Percentiles rank a stretch among this genome's conserved stretches.
These are phyloP conservation scores for Myiozetetes cayanensis DNA, from an alignment of 2,113 vertebrate species.

Conservation along the genomic window DNA sequence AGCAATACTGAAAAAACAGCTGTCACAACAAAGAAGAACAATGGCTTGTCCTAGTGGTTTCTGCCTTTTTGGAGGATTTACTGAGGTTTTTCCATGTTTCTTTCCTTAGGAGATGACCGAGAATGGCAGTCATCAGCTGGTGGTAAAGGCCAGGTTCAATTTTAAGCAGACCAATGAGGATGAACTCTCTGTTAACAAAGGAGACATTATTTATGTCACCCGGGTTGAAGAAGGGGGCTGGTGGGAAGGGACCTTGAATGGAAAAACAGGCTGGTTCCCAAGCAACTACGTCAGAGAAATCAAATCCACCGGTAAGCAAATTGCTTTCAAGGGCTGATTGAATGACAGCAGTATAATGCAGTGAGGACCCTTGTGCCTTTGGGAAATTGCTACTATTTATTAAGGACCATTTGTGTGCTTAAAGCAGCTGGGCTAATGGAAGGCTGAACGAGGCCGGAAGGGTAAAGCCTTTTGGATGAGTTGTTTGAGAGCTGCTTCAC, in stretches of 20 bases:
- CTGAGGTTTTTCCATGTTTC: neutral
- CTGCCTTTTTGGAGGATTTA: neutral
- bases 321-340: neutral
- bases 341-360: neutral
- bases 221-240: constrained; percentile 97
- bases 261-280: constrained; percentile 96
- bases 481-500: neutral
- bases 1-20: constrained; percentile 27
- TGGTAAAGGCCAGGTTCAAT: constrained; percentile 97
- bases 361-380: neutral
- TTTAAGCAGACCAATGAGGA: constrained; percentile 99
- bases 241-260: constrained; percentile 94
- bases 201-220: constrained; percentile 91
- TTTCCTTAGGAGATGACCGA: constrained; percentile 92
- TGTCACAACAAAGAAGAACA: constrained; percentile 37
- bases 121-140: constrained; percentile 85
- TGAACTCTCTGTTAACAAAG: constrained; percentile 94
- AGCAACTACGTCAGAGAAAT: constrained; percentile 98
- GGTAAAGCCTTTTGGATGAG: neutral
- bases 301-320: constrained; percentile 90
- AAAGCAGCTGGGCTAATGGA: neutral
- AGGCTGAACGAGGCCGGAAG: neutral
- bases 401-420: neutral
- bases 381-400: constrained; percentile 33
- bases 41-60: neutral